Evolutionary conservation across 2,113 vertebrate genomes (phyloP).

Genomic region (Struthio camelus): DNA sequence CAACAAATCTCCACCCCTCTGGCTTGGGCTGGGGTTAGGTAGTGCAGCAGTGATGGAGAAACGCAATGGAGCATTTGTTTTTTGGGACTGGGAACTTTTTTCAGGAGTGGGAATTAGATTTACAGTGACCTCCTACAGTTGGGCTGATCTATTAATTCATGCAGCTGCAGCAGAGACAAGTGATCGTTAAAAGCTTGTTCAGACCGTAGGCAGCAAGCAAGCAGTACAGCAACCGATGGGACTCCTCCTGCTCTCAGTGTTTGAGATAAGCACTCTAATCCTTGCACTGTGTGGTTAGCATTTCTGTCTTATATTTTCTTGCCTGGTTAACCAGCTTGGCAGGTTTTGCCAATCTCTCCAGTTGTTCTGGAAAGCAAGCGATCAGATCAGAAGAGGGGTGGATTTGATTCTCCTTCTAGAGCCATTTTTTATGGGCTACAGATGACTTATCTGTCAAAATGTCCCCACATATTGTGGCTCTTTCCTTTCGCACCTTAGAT

Average conservation of each 20-base stretch:
- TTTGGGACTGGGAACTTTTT: too few species aligned
- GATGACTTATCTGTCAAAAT: not conserved
- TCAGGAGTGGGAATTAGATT: not conserved
- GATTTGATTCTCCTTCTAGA: not conserved
- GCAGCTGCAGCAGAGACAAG: not conserved
- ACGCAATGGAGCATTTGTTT: rapidly evolving
- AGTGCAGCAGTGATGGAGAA: rapidly evolving
- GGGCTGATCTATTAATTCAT: not conserved
- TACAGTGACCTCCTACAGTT: not conserved
- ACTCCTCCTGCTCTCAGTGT: not conserved
- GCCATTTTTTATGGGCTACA: not conserved
- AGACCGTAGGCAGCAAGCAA: not conserved
- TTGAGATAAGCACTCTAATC: not conserved
- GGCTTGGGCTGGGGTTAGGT: not conserved
- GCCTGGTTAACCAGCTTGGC: not conserved
- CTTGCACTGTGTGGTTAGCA: not conserved
- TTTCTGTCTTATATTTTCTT: not conserved
- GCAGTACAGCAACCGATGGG: too few species aligned
- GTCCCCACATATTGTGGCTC: not conserved
- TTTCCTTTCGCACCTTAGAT: not conserved
- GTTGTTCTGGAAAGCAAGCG: not conserved
- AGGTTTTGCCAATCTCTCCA: not conserved
- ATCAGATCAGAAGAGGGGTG: not conserved
- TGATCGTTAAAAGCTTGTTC: not conserved
- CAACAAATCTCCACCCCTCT: not conserved